Conservation (phyloP, 2,888 invertebrate genomes). For the Drosophila anceps region DNA sequence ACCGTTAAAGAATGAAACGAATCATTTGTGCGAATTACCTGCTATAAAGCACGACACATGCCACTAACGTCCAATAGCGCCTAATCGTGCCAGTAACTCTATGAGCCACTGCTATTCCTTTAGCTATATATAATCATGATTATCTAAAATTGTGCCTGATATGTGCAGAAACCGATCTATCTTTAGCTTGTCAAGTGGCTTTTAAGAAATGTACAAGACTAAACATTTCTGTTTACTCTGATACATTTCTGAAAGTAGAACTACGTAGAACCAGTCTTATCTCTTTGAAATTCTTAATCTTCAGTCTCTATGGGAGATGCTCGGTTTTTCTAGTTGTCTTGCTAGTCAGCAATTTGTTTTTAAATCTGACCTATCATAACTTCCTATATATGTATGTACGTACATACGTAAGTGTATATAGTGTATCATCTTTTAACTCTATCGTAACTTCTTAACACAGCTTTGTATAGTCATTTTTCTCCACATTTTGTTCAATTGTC, state of each 20-base stretch:
- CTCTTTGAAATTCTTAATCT: neutral
- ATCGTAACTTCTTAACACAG: neutral
- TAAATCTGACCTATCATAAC: neutral
- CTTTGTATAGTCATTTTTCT: neutral
- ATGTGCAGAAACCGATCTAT: neutral
- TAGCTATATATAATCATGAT: too few species aligned
- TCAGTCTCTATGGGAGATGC: neutral
- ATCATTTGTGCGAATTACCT: neutral
- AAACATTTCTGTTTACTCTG: too few species aligned
- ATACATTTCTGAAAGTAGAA: too few species aligned
- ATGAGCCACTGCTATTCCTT: neutral
- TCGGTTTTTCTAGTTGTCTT: neutral
- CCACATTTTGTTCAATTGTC: neutral
- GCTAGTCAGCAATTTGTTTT: neutral
- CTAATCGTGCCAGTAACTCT: neutral
- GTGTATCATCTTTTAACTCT: neutral
- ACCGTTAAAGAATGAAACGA: neutral
- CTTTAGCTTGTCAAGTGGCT: too few species aligned
- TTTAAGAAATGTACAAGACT: too few species aligned
- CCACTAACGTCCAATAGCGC: neutral
- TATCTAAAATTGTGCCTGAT: neutral
- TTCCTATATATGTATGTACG: neutral
- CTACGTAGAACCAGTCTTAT: too few species aligned
- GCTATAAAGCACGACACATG: neutral
- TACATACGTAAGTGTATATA: too few species aligned